These are phyloP conservation scores for Lepeophtheirus salmonis DNA, from an alignment of 1,140 invertebrate species.

Conservation along the genomic window DNA sequence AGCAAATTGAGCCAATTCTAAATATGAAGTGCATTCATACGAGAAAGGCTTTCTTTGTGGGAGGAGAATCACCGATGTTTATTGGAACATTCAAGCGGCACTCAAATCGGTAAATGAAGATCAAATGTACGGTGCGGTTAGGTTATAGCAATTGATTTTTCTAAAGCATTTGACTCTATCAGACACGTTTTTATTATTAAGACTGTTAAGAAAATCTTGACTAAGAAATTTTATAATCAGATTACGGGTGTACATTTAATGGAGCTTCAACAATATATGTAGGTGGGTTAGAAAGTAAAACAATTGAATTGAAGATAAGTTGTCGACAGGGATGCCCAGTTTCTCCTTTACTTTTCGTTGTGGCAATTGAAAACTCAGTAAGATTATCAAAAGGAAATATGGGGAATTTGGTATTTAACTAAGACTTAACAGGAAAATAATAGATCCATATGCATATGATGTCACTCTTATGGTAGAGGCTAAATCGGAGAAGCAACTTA, in stretches of 20 bases:
- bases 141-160: background rate
- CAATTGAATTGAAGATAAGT: background rate
- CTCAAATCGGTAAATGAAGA: background rate
- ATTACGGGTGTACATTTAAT: background rate
- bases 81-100: background rate
- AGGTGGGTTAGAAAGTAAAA: background rate
- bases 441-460: too few species aligned
- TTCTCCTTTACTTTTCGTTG: background rate
- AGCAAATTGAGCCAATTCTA: background rate
- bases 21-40: background rate
- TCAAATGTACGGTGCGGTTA: background rate
- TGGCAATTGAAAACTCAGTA: background rate
- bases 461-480: too few species aligned
- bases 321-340: background rate
- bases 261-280: background rate
- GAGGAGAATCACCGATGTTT: background rate
- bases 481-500: too few species aligned
- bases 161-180: background rate
- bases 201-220: background rate
- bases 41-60: background rate
- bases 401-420: background rate
- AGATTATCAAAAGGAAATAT: background rate
- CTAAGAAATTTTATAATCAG: background rate
- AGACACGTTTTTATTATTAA: background rate
- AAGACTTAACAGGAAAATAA: too few species aligned